Conservation (phyloP, 37 sponge, comb jelly and placozoan species). For the Mnemiopsis leidyi region DNA sequence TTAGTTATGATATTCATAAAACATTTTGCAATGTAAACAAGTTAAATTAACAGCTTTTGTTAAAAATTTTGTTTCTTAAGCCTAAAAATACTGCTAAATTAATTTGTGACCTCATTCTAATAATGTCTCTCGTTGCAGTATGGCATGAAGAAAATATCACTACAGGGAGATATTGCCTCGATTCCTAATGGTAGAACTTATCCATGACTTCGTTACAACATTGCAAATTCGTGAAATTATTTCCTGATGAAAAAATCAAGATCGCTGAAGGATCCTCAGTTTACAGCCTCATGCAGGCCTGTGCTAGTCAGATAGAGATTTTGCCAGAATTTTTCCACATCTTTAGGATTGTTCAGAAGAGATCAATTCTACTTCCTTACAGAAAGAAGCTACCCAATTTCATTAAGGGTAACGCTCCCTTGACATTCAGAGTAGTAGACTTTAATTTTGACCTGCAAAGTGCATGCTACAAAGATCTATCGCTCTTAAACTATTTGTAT, state of each 20-base stretch:
- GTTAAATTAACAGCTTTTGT: no score
- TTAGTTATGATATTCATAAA: no score
- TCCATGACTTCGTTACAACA: slow-evolving; percentile 33
- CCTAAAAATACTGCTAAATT: no score
- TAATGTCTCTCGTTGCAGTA: background rate
- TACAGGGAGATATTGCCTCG: background rate
- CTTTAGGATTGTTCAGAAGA: slow-evolving; percentile 45
- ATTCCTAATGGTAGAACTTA: background rate
- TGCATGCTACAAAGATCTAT: background rate
- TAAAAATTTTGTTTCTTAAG: no score
- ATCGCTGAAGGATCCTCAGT: slow-evolving; percentile 16
- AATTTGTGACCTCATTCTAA: background rate
- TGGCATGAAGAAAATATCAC: background rate
- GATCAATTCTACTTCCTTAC: background rate
- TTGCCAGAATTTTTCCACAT: slow-evolving; percentile 1
- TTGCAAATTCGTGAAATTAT: background rate
- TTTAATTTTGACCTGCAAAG: background rate
- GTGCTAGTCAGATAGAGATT: background rate
- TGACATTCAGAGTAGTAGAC: slow-evolving; percentile 20
- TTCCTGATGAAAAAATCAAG: slow-evolving; percentile 47
- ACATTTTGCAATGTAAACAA: no score
- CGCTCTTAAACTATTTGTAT: slow-evolving; percentile 25
- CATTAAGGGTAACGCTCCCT: background rate
- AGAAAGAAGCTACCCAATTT: background rate
- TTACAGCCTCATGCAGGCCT: slow-evolving; percentile 31